Evolutionary conservation across 2,888 invertebrate genomes (phyloP), one percentile per base, ranked within the genome.

Genomic region (Odontocolon sp.): DNA sequence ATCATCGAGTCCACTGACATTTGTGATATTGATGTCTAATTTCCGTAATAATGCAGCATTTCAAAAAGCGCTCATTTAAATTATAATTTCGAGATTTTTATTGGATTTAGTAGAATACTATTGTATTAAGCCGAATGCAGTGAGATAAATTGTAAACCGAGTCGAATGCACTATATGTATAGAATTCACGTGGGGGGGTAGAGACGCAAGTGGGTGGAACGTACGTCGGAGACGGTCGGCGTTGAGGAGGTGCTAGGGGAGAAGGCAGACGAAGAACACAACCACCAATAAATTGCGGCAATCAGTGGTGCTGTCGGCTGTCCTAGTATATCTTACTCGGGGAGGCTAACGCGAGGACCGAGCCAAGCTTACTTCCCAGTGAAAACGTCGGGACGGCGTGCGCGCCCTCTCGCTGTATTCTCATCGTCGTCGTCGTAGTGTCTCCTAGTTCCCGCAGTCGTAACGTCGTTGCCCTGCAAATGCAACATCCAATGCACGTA

Each of bases 271-370:
- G 79, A 72, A 56, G 78, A 70, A 78, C 69, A 75, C 72, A 78
- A 80, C 78, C 80, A 61, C 80, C 78, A 77, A 80, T 80, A 80
- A 80, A 80, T 80, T 80, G 74, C 77, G 80, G 80, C 80, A 80
- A 80, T 80, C 80, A 80, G 80, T 77, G 80, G 72, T 74, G 72
- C 80, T 80, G 80, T 80, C 80, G 67, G 70, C 70, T 71, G 72
- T 71, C 73, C 77, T 77, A 78, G 78, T 80, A 78, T 78, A 78
- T 80, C 80, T 80, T 78, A 78, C 80, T 80, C 77, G 59, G 38
- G 52, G 67, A 50, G 71, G 54, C 40, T 71, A 77, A 79, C 77
- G 61, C 70, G 69, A 70, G 63, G 61, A 70, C 68, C 52, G 57
- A 76, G 74, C 80, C 69, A 69, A 73, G 77, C 64, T 73, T 73